Evolutionary conservation across 2,113 vertebrate species (phyloP).

Genomic region (Megaceryle maxima): DNA sequence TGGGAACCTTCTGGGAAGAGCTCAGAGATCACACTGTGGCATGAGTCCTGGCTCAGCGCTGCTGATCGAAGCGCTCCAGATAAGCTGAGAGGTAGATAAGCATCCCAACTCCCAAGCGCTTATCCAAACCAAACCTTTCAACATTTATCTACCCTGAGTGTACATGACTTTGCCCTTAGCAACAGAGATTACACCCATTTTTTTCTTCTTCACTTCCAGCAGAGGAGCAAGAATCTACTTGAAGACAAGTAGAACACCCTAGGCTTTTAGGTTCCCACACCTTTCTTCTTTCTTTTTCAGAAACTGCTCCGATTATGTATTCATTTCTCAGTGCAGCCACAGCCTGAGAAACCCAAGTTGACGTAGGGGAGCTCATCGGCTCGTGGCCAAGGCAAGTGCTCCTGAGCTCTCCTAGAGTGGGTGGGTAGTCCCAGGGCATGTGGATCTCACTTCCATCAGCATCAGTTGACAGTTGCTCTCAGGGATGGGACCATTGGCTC

Average conservation of each 20-base stretch:
- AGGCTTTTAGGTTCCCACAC: slow-evolving; percentile 56
- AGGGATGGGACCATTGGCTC: neutral
- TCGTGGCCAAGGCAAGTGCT: neutral
- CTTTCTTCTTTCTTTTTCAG: slow-evolving; percentile 9
- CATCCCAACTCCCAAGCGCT: neutral
- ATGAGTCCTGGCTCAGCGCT: neutral
- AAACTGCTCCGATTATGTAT: neutral
- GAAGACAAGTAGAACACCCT: slow-evolving; percentile 49
- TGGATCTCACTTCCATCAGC: neutral
- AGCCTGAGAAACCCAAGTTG: neutral
- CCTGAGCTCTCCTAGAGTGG: neutral
- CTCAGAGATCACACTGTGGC: neutral
- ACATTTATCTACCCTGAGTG: slow-evolving; percentile 45
- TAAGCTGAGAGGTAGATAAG: slow-evolving; percentile 51
- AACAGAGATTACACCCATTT: slow-evolving; percentile 40
- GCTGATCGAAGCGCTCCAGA: slow-evolving; percentile 46
- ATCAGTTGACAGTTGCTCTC: neutral
- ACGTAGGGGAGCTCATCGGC: neutral
- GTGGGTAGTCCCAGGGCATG: neutral
- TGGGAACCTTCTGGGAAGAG: slow-evolving; percentile 1
- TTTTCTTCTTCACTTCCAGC: slow-evolving; percentile 23
- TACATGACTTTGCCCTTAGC: slow-evolving; percentile 59
- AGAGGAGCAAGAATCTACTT: slow-evolving; percentile 52
- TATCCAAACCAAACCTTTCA: slow-evolving; percentile 58
- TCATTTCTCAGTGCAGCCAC: neutral